Evolutionary conservation across 1,140 invertebrate genomes (phyloP), one percentile per base, ranked within the genome.

Genomic region (Drosophila fuyamai): DNA sequence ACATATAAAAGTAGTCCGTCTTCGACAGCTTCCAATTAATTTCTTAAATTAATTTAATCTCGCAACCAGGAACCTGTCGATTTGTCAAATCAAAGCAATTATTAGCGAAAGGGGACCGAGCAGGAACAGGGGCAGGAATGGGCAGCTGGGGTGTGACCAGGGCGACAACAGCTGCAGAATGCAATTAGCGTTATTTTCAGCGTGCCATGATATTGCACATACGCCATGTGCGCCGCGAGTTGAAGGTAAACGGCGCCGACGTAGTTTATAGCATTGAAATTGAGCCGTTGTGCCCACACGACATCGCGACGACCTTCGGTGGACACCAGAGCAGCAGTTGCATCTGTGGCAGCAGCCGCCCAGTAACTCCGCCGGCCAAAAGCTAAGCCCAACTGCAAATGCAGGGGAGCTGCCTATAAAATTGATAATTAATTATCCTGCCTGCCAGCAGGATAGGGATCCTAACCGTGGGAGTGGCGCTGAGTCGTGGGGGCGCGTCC

Each of bases 391-490:
- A 29, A 47, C 61, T 67, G 35, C 60, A 36, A 54, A 44, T 67
- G 51, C 47, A 41, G 16, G 23, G 35, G 36, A 56, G 36, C 27
- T 48, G 61, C 65, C 73, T 67, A 80, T 89, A 72, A 88, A 88
- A 88, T 89, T 84, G 84, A 88, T 88, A 88, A 89, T 88, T 80
- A 89, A 89, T 88, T 88, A 88, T 88, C 84, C 83, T 74, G 76
- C 43, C 63, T 44, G 72, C 50, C 44, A 41, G 35, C 55, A 23
- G 8, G 10, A 13, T 18, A 50, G 50, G 13, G 13, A 27, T 8
- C 38, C 32, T 23, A 0, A 7, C 18, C 38, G 0, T 16, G 27
- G 29, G 14, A 10, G 5, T n/a, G 13, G 29, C 29, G 8, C 29
- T 32, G 29, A 0, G 29, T 32, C 29, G 29, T 6, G n/a, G 7